Base-by-base conservation (phyloP, 1,140 invertebrate genomes). In the Atta texana region DNA sequence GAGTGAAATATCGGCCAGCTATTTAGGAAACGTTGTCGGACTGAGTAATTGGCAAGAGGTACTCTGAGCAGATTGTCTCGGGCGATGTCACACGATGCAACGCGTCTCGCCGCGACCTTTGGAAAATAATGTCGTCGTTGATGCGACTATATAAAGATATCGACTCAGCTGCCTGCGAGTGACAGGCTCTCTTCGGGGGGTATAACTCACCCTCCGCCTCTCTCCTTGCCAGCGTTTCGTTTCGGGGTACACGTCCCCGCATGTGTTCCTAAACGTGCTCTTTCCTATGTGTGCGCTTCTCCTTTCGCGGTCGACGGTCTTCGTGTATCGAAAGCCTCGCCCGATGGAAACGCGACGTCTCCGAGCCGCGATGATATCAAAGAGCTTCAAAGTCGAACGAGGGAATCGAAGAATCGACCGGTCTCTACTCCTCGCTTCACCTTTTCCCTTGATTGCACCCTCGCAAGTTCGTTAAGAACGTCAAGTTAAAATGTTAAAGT, bases 111-210 rank as follows among this genome's bases (percentile, higher is more conserved):
- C 68, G 21, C 71, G 77, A 89, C 61, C 84, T 82, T 86, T 75
- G 78, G 89, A 90, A 93, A 90, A 92, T 93, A 92, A 93, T 92
- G 92, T 91, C 89, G 91, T 92, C 85, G 84, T 82, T 88, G 91
- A 90, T 90, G 88, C 87, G 74, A 90, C 87, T 90, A 91, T 92
- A 92, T 91, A 93, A 91, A 92, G 92, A 93, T 93, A 93, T 93
- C 86, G 92, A 92, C 91, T 89, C 86, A 90, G 82, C 86, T 87
- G 90, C 86, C 91, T 93, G 93, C 82, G 74, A 76, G 68, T 93
- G 93, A 93, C 93, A 93, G 93, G 80, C 87, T 92, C 91, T 88
- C 90, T 92, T 92, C 90, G 66, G 88, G 88, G 88, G 92, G 81
- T 88, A 91, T 66, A 51, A 64, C 75, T 86, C 75, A 55, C 61